Base-by-base conservation (phyloP, 2,888 invertebrate genomes). In the Volucella inanis region DNA sequence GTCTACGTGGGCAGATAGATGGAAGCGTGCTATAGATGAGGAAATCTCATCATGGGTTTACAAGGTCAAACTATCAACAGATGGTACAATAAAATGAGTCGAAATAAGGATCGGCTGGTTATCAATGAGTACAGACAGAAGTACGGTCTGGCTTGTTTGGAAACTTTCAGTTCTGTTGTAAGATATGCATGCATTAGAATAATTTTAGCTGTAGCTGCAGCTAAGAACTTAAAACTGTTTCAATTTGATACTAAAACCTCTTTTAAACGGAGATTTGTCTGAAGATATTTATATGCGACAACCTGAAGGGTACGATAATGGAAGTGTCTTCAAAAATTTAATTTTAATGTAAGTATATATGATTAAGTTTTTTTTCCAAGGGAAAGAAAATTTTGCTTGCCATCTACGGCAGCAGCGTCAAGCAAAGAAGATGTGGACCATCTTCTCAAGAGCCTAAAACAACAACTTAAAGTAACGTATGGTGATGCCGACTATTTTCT, bases 141-240 rank as follows among this genome's bases (percentile, higher is more conserved):
- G 75, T 85, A 75, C 52, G 89, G 88, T 3, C 70, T 87, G 15
- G 89, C 90, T 82, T 90, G 89, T 75, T 77, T 88, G 38, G 88
- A 90, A 65, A 89, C 89, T 0, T 91, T 89, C 71, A 88, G 90
- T 54, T 89, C 90, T 8, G 89, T 90, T 0, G 88, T 87, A 6
- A 88, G 82, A 78, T 83, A 87, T 47, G 75, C 87, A 12, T 89
- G 88, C 8, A 77, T 89, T 38, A 84, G 87, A 64, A 82, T 80
- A 47, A 70, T 89, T 75, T 78, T 87, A 57, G 75, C 87, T 49
- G 78, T 87, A 22, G 22, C 22, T 22, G 22, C 3, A 52, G 86
- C 87, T 8, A 47, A 81, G 39, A 67, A 79, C 3, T 22, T 22
- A 22, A 22, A 1, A 22, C 3, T 22, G 22, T 22, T 22, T 3